These are phyloP conservation scores for Ctenopoma multispine DNA, from an alignment of 2,797 vertebrate species.

Conservation along the genomic window DNA sequence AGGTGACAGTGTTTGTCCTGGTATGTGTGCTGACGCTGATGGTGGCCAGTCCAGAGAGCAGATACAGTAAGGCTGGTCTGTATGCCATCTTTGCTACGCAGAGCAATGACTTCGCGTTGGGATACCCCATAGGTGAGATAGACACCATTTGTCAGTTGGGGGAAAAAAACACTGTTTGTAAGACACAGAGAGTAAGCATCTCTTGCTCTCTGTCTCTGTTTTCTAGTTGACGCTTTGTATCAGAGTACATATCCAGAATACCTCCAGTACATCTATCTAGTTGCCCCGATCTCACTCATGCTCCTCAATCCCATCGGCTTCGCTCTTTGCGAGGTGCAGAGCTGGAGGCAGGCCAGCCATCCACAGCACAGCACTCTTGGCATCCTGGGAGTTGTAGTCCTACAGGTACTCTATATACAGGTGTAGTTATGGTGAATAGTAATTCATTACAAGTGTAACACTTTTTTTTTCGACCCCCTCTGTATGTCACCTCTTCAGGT, in stretches of 20 bases:
- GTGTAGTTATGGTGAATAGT: not conserved
- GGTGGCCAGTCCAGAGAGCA: constrained; percentile 89
- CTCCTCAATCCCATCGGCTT: constrained; percentile 97
- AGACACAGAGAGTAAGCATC: no score
- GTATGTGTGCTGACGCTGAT: constrained; percentile 93
- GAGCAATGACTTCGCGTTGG: constrained; percentile 98
- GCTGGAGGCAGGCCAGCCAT: constrained; percentile 85
- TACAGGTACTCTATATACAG: constrained; percentile 81
- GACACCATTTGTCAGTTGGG: not conserved
- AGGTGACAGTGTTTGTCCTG: constrained; percentile 89
- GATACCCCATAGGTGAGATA: constrained; percentile 95
- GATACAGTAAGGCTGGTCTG: constrained; percentile 95
- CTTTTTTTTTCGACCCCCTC: not conserved
- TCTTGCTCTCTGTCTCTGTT: not conserved
- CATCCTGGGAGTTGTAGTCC: constrained; percentile 89
- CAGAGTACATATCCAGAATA: constrained; percentile 92
- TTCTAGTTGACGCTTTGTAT: constrained; percentile 81
- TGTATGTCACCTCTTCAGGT: constrained; percentile 72
- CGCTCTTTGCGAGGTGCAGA: constrained; percentile 96
- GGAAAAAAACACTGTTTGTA: not conserved
- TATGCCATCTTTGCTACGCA: constrained; percentile 98
- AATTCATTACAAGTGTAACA: not conserved
- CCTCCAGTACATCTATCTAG: constrained; percentile 97
- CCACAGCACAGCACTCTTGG: constrained; percentile 86
- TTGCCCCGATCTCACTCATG: constrained; percentile 97